Conservation (phyloP, 2,888 invertebrate genomes). For the Drosophila fungiperda region DNA sequence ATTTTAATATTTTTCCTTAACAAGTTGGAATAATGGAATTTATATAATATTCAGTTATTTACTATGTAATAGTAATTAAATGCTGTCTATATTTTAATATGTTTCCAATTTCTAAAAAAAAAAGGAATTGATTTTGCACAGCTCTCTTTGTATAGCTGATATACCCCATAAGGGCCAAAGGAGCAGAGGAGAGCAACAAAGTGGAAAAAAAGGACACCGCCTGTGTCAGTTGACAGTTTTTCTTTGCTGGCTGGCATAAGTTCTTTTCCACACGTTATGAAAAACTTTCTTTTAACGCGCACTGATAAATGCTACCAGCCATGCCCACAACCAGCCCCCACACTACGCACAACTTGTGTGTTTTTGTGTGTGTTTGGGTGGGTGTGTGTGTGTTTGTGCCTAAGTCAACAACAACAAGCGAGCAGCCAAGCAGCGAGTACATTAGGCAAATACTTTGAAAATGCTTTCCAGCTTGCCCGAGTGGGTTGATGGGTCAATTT, state of each 20-base stretch:
- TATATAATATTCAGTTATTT: neutral
- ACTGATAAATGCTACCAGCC: slow-evolving; percentile 58
- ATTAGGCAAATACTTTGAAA: slow-evolving; percentile 67
- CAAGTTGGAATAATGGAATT: no score
- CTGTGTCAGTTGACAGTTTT: slow-evolving; percentile 69
- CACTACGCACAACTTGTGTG: slow-evolving; percentile 6
- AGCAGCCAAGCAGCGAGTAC: slow-evolving; percentile 55
- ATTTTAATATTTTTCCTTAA: neutral
- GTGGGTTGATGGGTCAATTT: slow-evolving; percentile 35
- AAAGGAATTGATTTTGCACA: neutral
- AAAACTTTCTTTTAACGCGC: slow-evolving; percentile 65
- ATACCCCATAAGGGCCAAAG: slow-evolving; percentile 2
- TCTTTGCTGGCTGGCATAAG: slow-evolving; percentile 47
- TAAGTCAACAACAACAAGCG: slow-evolving; percentile 71
- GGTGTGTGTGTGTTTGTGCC: slow-evolving; percentile 36
- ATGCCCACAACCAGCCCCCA: neutral
- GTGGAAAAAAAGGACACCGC: slow-evolving; percentile 41
- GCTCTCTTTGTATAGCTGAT: slow-evolving; percentile 6
- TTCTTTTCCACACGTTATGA: slow-evolving; percentile 74
- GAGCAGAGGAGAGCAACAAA: slow-evolving; percentile 24
- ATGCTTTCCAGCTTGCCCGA: slow-evolving; percentile 35
- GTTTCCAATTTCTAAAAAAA: neutral
- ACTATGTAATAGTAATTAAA: no score
- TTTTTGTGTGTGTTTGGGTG: neutral
- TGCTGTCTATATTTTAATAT: neutral